Evolutionary conservation across 2,797 vertebrate genomes (phyloP), one percentile per base, ranked within the genome.

Genomic region (Parotocinclus haroldoi): DNA sequence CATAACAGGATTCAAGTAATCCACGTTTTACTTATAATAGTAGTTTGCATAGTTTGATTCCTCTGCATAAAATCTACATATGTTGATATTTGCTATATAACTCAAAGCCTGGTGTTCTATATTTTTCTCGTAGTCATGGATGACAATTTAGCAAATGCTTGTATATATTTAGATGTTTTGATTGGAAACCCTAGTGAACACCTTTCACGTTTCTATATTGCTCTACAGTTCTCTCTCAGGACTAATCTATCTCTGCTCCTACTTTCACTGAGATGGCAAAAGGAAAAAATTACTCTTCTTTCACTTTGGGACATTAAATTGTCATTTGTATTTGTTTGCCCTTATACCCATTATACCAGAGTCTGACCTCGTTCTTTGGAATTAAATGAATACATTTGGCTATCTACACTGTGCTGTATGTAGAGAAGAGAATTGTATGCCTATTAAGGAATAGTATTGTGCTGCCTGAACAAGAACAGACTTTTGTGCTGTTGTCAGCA

Each of bases 301-400:
- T 57, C 42, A 65, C 14, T 55, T 50, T 46, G 4, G 62, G 53
- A 66, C 44, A 62, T 45, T 39, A 68, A 27, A 69, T 55, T 57
- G 54, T 63, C 51, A 61, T 64, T 74, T 71, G 58, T 68, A 44
- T 66, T 12, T 56, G 58, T 63, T 73, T 57, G 54, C 14, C 42
- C 68, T 37, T 37, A 14, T 50, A 48, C 53, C 59, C 59, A 54
- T 42, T 56, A 55, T 59, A 60, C 54, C 39, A 36, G 39, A 38
- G 60, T 44, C 19, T 65, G 70, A 76, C 74, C 74, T 63, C 46
- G 67, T 66, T 70, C 49, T 37, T 60, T 67, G 54, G 64, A 74
- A n/a, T n/a, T n/a, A n/a, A n/a, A n/a, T n/a, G n/a, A 61, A 61
- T 75, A 36, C 57, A 46, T 57, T 58, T 52, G n/a, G 17, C 37